Evolutionary conservation across 2,888 invertebrate species (phyloP).

Genomic region (Trissonchulus latispiculum): DNA sequence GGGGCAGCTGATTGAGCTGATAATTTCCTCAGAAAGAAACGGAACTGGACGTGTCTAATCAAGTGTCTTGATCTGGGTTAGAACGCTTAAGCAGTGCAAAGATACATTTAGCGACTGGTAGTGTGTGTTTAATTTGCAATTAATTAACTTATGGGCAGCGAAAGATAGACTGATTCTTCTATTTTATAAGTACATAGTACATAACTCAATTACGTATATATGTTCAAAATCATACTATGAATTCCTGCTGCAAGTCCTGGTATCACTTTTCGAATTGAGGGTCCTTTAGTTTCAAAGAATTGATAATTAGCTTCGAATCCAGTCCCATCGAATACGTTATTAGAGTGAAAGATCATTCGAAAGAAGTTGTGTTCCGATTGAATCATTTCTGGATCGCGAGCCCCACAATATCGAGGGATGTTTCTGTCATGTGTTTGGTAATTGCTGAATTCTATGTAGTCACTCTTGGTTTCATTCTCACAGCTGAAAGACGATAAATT

Average conservation of each 20-base stretch:
- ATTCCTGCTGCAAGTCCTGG: neutral
- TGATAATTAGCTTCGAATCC: slow-evolving; percentile 87
- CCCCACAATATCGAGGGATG: slow-evolving; percentile 77
- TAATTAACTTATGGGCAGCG: too few relatives aligned
- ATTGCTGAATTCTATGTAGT: slow-evolving; percentile 92
- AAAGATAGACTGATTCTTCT: too few relatives aligned
- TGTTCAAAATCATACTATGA: too few relatives aligned
- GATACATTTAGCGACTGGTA: too few relatives aligned
- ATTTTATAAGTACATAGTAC: too few relatives aligned
- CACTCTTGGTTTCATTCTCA: slow-evolving; percentile 77
- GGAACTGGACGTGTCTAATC: too few relatives aligned
- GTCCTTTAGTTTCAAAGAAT: slow-evolving; percentile 49
- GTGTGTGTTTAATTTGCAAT: too few relatives aligned
- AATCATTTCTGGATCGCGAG: slow-evolving; percentile 43
- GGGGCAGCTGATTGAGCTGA: too few relatives aligned
- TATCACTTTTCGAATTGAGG: neutral
- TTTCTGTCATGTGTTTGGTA: slow-evolving; percentile 79
- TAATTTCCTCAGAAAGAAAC: too few relatives aligned
- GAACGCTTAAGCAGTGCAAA: too few relatives aligned
- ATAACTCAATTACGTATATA: too few relatives aligned
- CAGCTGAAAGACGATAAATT: slow-evolving; percentile 68
- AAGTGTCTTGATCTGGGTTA: too few relatives aligned
- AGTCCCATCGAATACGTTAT: slow-evolving; percentile 80
- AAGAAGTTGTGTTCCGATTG: slow-evolving; percentile 82
- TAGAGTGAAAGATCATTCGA: slow-evolving; percentile 83